A percentile compares a stretch with the other conserved stretches of the same genome.
Conservation (phyloP, 2,888 invertebrate genomes). For the Heliconius sara region DNA sequence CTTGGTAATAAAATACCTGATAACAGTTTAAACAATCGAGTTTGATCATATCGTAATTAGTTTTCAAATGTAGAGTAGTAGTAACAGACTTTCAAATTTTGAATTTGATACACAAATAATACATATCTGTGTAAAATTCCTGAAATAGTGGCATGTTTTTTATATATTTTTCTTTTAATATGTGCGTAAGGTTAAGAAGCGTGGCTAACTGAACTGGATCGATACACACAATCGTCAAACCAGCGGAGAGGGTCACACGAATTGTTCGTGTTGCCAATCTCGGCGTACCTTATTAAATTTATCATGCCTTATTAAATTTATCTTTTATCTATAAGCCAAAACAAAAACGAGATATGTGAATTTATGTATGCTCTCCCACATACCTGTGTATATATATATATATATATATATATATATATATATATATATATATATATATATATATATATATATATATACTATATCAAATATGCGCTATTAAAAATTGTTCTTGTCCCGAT, state of each 20-base stretch:
- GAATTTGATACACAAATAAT: neutral
- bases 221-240: conserved; percentile 71
- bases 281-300: neutral
- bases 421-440: no score
- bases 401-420: no score
- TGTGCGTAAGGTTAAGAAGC: conserved; percentile 65
- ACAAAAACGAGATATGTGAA: neutral
- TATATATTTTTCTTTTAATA: neutral
- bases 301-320: neutral
- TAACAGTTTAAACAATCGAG: neutral
- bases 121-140: neutral
- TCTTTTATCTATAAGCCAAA: neutral
- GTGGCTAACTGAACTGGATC: conserved; percentile 72
- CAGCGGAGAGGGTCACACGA: conserved; percentile 60
- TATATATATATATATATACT: neutral
- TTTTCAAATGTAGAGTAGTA: neutral
- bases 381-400: neutral
- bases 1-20: neutral
- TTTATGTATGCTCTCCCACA: neutral
- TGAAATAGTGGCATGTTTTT: neutral
- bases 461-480: neutral
- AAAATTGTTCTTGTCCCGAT: neutral
- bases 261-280: neutral
- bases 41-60: neutral
- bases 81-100: neutral